Percentiles rank a stretch among this genome's conserved stretches.
These are phyloP conservation scores for Maniola hyperantus DNA, from an alignment of 2,888 invertebrate genomes.

Conservation along the genomic window DNA sequence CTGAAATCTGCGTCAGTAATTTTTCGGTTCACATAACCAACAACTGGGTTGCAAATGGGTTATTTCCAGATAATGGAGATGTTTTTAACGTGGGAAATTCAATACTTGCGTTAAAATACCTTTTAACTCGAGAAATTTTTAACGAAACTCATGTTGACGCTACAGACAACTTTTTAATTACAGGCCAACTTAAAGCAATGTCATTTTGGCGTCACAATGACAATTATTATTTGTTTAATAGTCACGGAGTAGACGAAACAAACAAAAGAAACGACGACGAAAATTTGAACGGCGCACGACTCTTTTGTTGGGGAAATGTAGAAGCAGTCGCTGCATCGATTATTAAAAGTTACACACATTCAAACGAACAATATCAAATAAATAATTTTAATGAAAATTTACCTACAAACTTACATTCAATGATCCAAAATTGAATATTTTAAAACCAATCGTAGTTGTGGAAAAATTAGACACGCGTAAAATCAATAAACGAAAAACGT, in stretches of 20 bases:
- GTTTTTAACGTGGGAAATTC: too few species aligned
- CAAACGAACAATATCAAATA: not conserved
- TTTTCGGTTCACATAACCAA: too few species aligned
- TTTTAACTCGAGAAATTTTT: too few species aligned
- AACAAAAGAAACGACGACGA: not conserved
- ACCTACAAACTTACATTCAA: not conserved
- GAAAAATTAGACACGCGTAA: not conserved
- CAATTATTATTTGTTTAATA: not conserved
- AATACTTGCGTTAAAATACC: too few species aligned
- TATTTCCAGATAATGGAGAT: too few species aligned
- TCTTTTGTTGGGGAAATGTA: not conserved
- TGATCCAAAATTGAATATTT: not conserved
- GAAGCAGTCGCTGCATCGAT: not conserved
- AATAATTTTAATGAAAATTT: not conserved
- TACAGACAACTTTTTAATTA: too few species aligned
- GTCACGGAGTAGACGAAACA: conserved; percentile 1
- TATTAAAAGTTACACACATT: not conserved
- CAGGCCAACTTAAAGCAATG: conserved; percentile 1
- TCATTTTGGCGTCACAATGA: not conserved
- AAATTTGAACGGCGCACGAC: not conserved
- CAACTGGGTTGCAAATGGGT: too few species aligned
- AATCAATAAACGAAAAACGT: conserved; percentile 1
- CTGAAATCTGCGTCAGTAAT: too few species aligned
- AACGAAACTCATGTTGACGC: too few species aligned
- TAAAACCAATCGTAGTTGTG: not conserved